phyloP scores from a whole-genome alignment of 2,113 vertebrate species.

The Gallinago paraguaiae region DNA sequence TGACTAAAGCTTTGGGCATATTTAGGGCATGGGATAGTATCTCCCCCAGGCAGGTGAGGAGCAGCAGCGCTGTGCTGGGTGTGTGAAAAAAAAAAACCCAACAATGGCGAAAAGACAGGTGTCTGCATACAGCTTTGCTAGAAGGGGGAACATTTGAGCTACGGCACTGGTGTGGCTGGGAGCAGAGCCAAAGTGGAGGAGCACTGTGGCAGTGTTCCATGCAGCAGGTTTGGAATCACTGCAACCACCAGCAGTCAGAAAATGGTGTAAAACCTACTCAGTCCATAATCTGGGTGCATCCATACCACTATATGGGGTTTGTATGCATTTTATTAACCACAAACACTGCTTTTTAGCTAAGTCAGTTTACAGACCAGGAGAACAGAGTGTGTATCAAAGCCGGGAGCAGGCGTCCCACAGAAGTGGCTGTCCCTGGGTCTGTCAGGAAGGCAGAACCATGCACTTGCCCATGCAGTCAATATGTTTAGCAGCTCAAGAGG shows the following conservation, averaged over 20 bases:
- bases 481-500: neutral
- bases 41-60: neutral
- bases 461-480: neutral
- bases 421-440: neutral
- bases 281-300: neutral
- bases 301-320: neutral
- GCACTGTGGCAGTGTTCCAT: accelerated
- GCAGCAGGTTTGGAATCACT: neutral
- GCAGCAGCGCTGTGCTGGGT: neutral
- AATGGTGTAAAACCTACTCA: neutral
- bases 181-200: neutral
- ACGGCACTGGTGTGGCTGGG: accelerated
- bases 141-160: neutral
- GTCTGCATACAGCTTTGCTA: neutral
- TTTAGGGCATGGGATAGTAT: neutral
- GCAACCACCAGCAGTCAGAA: neutral
- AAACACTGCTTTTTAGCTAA: neutral
- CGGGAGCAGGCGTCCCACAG: accelerated
- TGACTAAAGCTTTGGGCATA: neutral
- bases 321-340: neutral
- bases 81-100: neutral
- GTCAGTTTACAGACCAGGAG: neutral
- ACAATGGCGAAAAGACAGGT: neutral
- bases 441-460: neutral
- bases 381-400: neutral